Percentiles rank a stretch among this genome's conserved stretches.
phyloP scores from a whole-genome alignment of 2,797 vertebrate genomes.

The Lycodopsis pacificus region DNA sequence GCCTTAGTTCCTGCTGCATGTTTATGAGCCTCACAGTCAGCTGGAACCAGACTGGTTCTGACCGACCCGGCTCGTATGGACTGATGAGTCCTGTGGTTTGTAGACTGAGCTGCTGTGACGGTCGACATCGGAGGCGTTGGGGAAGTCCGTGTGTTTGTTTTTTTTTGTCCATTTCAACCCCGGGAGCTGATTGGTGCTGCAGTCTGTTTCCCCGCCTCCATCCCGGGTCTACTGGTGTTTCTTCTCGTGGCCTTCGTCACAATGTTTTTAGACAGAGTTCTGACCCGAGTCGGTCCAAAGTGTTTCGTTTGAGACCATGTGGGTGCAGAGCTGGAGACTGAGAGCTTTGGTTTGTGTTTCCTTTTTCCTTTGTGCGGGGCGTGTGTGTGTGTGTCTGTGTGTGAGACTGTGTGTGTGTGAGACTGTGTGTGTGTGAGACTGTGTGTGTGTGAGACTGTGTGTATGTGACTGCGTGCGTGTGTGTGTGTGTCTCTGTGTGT shows the following conservation, averaged over 20 bases:
- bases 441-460: too few relatives aligned
- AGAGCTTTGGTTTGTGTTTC: constrained; percentile 11
- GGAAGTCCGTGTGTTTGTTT: constrained; percentile 25
- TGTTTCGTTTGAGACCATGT: constrained; percentile 37
- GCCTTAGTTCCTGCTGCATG: constrained; percentile 54
- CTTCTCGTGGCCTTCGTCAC: constrained; percentile 60
- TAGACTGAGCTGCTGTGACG: constrained; percentile 21
- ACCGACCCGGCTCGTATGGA: constrained; percentile 24
- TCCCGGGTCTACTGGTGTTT: constrained; percentile 32
- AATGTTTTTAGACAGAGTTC: constrained; percentile 51
- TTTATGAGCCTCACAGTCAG: constrained; percentile 17
- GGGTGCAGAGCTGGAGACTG: background rate
- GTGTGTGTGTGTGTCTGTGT: too few relatives aligned
- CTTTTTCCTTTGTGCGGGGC: constrained; percentile 1
- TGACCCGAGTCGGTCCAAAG: constrained; percentile 17
- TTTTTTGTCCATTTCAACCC: constrained; percentile 29
- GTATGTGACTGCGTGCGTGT: too few relatives aligned
- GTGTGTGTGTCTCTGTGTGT: too few relatives aligned
- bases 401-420: too few relatives aligned
- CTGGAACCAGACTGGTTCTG: constrained; percentile 22
- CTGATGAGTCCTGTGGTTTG: constrained; percentile 15
- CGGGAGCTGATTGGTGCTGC: constrained; percentile 40
- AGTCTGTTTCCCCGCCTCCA: constrained; percentile 23
- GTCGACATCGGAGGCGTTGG: constrained; percentile 3
- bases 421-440: too few relatives aligned